These are phyloP conservation scores for Chauna torquata DNA, from an alignment of 2,113 vertebrate genomes.

Conservation along the genomic window DNA sequence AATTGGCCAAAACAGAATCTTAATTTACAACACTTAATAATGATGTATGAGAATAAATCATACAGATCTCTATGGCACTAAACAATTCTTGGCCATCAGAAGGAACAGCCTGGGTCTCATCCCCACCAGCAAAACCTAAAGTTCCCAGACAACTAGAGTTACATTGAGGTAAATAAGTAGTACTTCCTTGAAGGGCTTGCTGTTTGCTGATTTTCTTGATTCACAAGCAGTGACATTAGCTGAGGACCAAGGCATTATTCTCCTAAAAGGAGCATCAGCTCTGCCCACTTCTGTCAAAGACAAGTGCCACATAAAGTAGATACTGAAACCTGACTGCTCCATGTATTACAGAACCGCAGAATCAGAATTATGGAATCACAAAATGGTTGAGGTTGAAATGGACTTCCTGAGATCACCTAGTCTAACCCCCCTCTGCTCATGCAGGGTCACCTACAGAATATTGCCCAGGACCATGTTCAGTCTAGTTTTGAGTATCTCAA, in stretches of 20 bases:
- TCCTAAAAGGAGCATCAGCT: neutral
- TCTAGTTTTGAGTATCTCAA: neutral
- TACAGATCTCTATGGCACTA: neutral
- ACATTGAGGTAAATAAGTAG: neutral
- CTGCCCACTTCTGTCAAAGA: neutral
- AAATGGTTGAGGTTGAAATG: neutral
- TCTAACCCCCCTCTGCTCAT: neutral
- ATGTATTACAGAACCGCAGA: neutral
- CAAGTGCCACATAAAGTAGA: neutral
- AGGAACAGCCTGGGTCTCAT: neutral
- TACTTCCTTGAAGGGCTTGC: neutral
- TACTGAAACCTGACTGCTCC: neutral
- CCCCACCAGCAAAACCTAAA: neutral
- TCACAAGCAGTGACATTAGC: neutral
- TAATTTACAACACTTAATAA: neutral
- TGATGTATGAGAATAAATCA: neutral
- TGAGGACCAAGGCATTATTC: neutral
- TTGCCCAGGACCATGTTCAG: neutral
- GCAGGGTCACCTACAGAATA: neutral
- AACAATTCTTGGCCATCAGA: neutral
- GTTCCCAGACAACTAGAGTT: neutral
- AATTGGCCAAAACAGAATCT: neutral
- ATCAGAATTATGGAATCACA: neutral
- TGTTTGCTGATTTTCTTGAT: neutral
- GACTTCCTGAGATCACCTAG: neutral